Conservation (phyloP, 2,113 vertebrate species). For the Archocentrus centrarchus region DNA sequence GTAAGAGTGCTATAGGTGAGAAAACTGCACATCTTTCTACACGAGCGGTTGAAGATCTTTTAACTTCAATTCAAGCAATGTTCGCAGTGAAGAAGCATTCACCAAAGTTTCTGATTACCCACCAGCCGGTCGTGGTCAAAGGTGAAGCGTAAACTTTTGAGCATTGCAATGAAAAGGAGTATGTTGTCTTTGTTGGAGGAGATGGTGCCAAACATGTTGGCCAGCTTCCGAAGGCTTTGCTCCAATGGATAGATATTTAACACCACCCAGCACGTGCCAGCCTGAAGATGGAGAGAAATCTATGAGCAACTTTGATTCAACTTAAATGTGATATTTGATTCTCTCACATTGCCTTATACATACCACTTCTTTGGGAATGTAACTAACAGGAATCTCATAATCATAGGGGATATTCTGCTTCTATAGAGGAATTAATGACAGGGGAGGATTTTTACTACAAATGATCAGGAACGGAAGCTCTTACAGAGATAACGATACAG, state of each 20-base stretch:
- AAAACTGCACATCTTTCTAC: background rate
- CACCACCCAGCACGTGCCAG: constrained; percentile 77
- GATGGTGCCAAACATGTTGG: constrained; percentile 68
- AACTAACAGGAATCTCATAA: constrained; percentile 76
- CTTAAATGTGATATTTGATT: background rate
- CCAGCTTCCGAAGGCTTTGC: constrained; percentile 73
- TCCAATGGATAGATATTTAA: constrained; percentile 78
- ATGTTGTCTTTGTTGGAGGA: constrained; percentile 76
- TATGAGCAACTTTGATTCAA: background rate
- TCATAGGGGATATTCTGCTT: constrained; percentile 78
- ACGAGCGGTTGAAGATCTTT: background rate
- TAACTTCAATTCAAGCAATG: background rate
- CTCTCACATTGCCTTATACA: constrained; percentile 7
- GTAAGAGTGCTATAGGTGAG: too few species aligned
- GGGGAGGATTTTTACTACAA: background rate
- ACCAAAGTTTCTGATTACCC: background rate
- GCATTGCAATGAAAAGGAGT: constrained; percentile 71
- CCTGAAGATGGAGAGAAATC: constrained; percentile 45
- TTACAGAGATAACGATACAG: background rate
- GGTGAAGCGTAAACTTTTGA: constrained; percentile 76
- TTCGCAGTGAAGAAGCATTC: background rate
- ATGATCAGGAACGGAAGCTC: background rate
- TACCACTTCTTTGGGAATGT: constrained; percentile 78
- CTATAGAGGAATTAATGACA: constrained; percentile 32
- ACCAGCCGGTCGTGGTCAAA: constrained; percentile 75